Base-by-base conservation (phyloP, 2,797 vertebrate genomes). In the Schizopygopsis malacanthus region DNA sequence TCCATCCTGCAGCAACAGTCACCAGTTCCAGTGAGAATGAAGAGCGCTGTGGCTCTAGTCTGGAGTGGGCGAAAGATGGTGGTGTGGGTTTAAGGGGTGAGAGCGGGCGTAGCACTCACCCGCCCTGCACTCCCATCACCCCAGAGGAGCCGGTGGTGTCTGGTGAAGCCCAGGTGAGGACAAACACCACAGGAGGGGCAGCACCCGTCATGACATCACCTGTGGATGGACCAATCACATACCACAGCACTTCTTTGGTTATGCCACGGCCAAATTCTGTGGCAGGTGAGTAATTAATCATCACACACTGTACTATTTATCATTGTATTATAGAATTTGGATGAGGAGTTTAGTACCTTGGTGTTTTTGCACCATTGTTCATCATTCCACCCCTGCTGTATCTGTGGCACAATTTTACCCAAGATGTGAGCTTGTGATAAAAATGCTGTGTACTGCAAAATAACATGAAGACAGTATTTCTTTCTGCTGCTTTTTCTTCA, bases 11-110 rank as follows among this genome's bases (percentile, higher is more conserved):
- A 99, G 98, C 98, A 85, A 98, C 98, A 70, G 96, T 97, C 94
- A 99, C 97, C 77, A 99, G 97, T 91, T 99, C 98, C 37, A 99
- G 98, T 87, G 98, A 99, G 95, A 99, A 99, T 65, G 98, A 99
- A 91, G 98, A 99, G 89, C 97, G 97, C 81, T 97, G 97, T 87
- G 94, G 95, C 87, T 97, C 97, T 89, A 98, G 97, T 91, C 94
- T 98, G 91, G 96, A 98, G 85, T 96, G 96, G 96, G 96, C 91
- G 79, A 97, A 96, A 92, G 97, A 99, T 65, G 95, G 96, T 73
- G 93, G 93, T 84, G 90, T 92, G 70, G 89, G 92, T 10, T 91
- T 94, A 28, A 94, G 94, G 43, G 89, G 94, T 37, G 94, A 93
- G 86, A 93, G 92, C 13, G 94, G 91, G 93, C 87, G 95, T 92